phyloP scores from a whole-genome alignment of 2,113 vertebrate species.

The Cyprinus carpio region DNA sequence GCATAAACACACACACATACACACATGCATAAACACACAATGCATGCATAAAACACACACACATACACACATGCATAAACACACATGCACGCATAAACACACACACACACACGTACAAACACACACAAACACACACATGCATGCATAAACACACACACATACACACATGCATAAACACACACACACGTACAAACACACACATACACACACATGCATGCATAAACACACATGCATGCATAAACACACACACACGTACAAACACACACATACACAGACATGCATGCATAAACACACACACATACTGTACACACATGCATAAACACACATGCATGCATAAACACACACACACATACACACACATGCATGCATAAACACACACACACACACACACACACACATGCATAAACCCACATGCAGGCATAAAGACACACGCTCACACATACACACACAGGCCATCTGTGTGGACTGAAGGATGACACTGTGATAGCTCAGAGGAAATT shows the following conservation, averaged over 20 bases:
- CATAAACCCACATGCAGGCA: background rate
- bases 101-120: background rate
- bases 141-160: background rate
- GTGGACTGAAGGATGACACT: conserved; percentile 1
- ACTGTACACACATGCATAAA: background rate
- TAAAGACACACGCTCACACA: background rate
- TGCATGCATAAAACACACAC: no score
- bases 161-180: background rate
- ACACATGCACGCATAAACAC: no score
- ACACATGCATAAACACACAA: background rate
- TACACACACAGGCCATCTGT: conserved; percentile 20
- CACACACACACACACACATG: no score
- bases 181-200: background rate
- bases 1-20: background rate
- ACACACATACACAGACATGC: conserved; percentile 6
- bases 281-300: conserved; percentile 1
- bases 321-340: background rate
- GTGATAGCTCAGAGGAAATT: background rate
- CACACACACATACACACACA: background rate
- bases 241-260: no score
- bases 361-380: background rate
- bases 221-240: no score
- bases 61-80: background rate
- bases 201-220: background rate
- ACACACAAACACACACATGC: background rate